phyloP scores from a whole-genome alignment of 2,888 invertebrate species.

The Asteroscopus sphinx region DNA sequence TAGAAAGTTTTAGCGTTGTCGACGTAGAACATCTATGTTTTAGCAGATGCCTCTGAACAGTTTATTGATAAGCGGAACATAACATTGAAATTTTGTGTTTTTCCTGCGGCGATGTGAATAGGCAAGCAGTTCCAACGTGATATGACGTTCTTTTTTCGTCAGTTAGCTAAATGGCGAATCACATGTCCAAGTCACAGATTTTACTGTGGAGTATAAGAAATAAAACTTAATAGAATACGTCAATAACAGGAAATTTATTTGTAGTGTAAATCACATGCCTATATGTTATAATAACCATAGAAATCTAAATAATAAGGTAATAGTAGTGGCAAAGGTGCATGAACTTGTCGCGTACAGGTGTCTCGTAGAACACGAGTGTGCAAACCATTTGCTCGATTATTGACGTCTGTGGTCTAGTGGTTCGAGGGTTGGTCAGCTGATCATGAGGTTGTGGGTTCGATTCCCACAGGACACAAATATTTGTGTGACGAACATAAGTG shows the following conservation, averaged over 20 bases:
- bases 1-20: conserved; percentile 58
- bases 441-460: too few species aligned
- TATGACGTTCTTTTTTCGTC: conserved; percentile 51
- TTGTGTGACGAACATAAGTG: too few species aligned
- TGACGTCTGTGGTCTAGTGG: too few species aligned
- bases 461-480: too few species aligned
- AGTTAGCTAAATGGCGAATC: conserved; percentile 39
- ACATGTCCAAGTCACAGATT: conserved; percentile 35
- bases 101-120: conserved; percentile 41
- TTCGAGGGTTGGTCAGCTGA: too few species aligned
- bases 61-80: conserved; percentile 48
- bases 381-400: too few species aligned
- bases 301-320: too few species aligned
- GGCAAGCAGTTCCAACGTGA: conserved; percentile 38
- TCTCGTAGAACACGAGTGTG: too few species aligned
- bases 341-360: too few species aligned
- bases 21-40: conserved; percentile 50
- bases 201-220: conserved; percentile 41
- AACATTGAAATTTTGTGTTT: conserved; percentile 36
- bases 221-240: conserved; percentile 57
- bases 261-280: conserved; percentile 60
- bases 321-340: too few species aligned
- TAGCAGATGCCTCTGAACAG: conserved; percentile 35
- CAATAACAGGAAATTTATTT: conserved; percentile 69
- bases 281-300: too few species aligned